Base-by-base conservation (phyloP, 2,113 vertebrate genomes). In the Myiagra hebetior region DNA sequence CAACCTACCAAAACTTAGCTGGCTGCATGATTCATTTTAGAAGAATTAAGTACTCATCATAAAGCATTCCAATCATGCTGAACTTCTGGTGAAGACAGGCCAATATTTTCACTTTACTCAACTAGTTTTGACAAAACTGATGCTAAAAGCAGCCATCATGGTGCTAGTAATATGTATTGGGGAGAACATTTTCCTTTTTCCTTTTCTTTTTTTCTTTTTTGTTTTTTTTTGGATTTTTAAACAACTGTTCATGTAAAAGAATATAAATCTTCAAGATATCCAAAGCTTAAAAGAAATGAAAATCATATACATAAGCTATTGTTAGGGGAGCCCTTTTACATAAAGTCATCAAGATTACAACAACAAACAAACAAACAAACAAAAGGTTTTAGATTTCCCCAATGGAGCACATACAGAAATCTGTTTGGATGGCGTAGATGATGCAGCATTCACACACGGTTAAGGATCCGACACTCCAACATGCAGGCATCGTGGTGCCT, bases 391-490 rank as follows among this genome's bases (percentile, higher is more conserved):
- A 33, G 47, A 69, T 95, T 62, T 97, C 85, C 88, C 95, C 97
- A 84, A 4, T 33, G 95, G 95, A 98, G 98, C 97, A 97, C 60
- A 42, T 75, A 95, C 77, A 97, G 94, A 96, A 96, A 88, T 88
- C 84, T 73, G 92, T 97, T 97, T 50, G 30, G 95, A 96, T 95
- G 97, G 97, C 76, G 87, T 59, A 87, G 97, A 97, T 97, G 97
- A 96, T 97, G 98, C 97, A 98, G 98, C 98, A 96, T 98, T 98
- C 97, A 97, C 98, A 98, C 97, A 96, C n/a, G 35, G 91, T 91
- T 94, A 96, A 97, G 95, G 97, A 91, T 97, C 98, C 93, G 84
- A 98, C 98, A 97, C 98, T 98, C 97, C 96, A 77, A 98, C 98
- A 98, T 98, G 97, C 98, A 97, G 98, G 96, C 98, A 87, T 68